These are phyloP conservation scores for Porites rus DNA, from an alignment of 92 coral and sea anemone genomes.

Conservation along the genomic window DNA sequence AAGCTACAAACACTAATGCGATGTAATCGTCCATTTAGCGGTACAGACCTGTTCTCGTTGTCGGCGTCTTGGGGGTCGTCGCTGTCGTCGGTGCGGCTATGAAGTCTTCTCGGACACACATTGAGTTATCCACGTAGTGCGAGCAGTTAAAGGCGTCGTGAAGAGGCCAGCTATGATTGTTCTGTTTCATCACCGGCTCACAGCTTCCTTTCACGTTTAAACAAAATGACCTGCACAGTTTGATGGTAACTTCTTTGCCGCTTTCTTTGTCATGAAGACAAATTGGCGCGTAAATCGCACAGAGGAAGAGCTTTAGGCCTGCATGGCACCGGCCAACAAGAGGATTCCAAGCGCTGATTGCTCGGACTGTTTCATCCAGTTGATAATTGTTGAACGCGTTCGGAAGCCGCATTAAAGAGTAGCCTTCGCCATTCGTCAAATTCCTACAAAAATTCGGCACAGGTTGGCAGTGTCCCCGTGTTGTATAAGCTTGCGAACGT, in stretches of 20 bases:
- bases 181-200: conserved; percentile 70
- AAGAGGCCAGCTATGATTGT: conserved; percentile 76
- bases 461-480: neutral
- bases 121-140: conserved; percentile 44
- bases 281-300: conserved; percentile 88
- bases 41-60: neutral
- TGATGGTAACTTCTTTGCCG: conserved; percentile 14
- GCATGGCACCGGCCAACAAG: conserved; percentile 54
- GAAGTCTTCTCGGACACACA: conserved; percentile 66
- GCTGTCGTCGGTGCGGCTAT: neutral
- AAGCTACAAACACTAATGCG: conserved; percentile 14
- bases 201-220: conserved; percentile 59
- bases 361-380: conserved; percentile 35
- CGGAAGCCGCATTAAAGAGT: conserved; percentile 65
- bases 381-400: conserved; percentile 57
- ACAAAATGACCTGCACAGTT: conserved; percentile 82
- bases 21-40: neutral
- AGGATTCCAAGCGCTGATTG: conserved; percentile 51
- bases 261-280: conserved; percentile 52
- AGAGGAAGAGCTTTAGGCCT: conserved; percentile 67
- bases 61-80: neutral
- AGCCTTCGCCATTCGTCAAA: conserved; percentile 49
- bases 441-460: conserved; percentile 50
- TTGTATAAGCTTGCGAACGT: neutral
- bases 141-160: conserved; percentile 58